phyloP scores from a whole-genome alignment of 2,113 vertebrate species.

The Oncorhynchus mykiss region DNA sequence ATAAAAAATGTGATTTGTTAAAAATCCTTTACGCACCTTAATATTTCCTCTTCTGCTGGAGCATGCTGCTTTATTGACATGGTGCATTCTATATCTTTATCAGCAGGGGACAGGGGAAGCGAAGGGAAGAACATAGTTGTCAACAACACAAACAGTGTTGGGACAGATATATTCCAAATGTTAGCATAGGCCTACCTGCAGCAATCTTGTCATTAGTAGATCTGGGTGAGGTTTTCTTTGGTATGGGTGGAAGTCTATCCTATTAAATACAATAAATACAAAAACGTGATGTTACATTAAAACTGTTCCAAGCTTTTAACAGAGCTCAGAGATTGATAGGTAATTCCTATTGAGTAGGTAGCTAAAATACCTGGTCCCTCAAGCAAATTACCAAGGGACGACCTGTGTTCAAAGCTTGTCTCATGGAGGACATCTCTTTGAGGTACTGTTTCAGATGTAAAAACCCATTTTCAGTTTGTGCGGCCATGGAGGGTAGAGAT shows the following conservation, averaged over 20 bases:
- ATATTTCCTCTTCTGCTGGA: background rate
- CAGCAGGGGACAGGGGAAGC: background rate
- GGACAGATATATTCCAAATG: background rate
- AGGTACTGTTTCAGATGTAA: conserved; percentile 19
- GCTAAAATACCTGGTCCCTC: conserved; percentile 3
- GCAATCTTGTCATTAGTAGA: background rate
- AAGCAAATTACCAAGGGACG: conserved; percentile 3
- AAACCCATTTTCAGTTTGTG: background rate
- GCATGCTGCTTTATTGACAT: background rate
- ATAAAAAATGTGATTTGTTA: background rate
- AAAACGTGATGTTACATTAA: background rate
- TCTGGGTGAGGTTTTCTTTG: background rate
- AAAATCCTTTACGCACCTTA: background rate
- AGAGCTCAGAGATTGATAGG: background rate
- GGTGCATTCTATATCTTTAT: background rate
- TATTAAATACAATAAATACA: background rate
- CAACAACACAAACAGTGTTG: background rate
- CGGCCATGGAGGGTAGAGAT: background rate
- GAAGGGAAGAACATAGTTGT: background rate
- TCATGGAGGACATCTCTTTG: conserved; percentile 6
- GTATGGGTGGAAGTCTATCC: background rate
- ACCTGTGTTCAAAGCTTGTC: conserved; percentile 7
- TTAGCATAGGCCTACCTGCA: background rate
- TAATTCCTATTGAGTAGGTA: background rate
- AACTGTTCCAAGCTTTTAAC: background rate